Conservation (phyloP, 2,113 vertebrate genomes). For the Platichthys flesus region DNA sequence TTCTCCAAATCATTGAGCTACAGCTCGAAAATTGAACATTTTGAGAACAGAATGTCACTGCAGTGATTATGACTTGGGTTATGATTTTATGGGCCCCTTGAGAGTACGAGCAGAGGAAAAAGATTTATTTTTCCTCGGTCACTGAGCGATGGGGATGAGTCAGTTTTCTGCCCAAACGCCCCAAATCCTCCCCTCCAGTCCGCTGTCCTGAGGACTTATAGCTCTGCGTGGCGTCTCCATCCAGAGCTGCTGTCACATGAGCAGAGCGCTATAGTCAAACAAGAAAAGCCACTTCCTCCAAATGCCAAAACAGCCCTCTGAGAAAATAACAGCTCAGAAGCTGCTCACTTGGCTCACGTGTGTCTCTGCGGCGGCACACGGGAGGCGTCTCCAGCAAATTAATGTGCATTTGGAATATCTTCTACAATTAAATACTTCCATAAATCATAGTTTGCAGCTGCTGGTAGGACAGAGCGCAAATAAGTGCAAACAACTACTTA, state of each 20-base stretch:
- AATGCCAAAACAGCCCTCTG: slow-evolving; percentile 67
- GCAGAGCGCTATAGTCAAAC: slow-evolving; percentile 60
- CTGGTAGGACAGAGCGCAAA: background rate
- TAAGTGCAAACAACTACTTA: slow-evolving; percentile 2
- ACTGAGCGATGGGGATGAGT: slow-evolving; percentile 58
- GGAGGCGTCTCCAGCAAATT: background rate
- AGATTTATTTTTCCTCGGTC: slow-evolving; percentile 41
- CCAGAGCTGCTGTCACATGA: slow-evolving; percentile 45
- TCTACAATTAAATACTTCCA: slow-evolving; percentile 12
- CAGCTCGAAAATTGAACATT: background rate
- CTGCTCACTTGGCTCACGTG: slow-evolving; percentile 19
- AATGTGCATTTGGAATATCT: slow-evolving; percentile 25
- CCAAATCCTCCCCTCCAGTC: slow-evolving; percentile 65
- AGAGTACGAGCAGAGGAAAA: slow-evolving; percentile 30
- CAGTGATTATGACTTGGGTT: slow-evolving; percentile 46
- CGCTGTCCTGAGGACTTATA: slow-evolving; percentile 62
- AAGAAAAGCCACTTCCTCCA: slow-evolving; percentile 72
- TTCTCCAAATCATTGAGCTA: no score
- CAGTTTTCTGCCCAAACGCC: slow-evolving; percentile 63
- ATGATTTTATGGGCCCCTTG: slow-evolving; percentile 30
- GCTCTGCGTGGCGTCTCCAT: slow-evolving; percentile 45
- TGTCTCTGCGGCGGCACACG: slow-evolving; percentile 7
- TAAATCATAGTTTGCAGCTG: slow-evolving; percentile 5
- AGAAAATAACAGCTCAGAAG: slow-evolving; percentile 59
- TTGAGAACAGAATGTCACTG: slow-evolving; percentile 26